Evolutionary conservation across 2,888 invertebrate species (phyloP), one percentile per base, ranked within the genome.

Genomic region (Trypoxylon attenuatum): DNA sequence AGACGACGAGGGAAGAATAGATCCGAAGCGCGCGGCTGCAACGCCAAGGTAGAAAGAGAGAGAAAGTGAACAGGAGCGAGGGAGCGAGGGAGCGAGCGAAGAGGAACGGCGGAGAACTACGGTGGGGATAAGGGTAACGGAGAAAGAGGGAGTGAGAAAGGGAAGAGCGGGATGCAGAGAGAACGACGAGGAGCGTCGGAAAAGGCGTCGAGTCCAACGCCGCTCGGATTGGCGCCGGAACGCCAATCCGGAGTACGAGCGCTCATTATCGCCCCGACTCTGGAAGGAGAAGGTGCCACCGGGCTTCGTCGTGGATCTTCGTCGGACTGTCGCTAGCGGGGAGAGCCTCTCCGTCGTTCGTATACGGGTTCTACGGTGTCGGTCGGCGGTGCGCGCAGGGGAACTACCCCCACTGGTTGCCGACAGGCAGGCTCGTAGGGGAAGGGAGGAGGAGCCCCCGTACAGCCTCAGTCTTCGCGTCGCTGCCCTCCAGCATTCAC

Each of bases 121-220:
- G 42, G 5, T 19, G 43, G 22, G 39, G 33, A 42, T 46, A 15
- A 46, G 33, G n/a, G 38, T 33, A 45, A 29, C n/a, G n/a, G 13
- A 33, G 29, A 3, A 13, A 33, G 33, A 33, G 33, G 13, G 19
- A 8, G 21, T 2, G 10, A n/a, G 46, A 64, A 41, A 16, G 33
- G 54, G 33, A 10, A 19, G 25, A 29, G 29, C 10, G 29, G 6
- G 5, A 0, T 2, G 13, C n/a, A 1, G 29, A 10, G 29, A 8
- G 29, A 10, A 45, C 49, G 56, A 58, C 73, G 66, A 80, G 71
- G 75, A 80, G 83, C 83, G 86, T 88, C 88, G 88, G 88, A 87
- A 89, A 89, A 89, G 87, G 87, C 84, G 85, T 87, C 87, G 86
- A 80, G 83, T 82, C 75, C 84, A 84, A 85, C 87, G 87, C 87